Base-by-base conservation (phyloP, 1,140 invertebrate genomes). In the Pemphigus obesinymphae region DNA sequence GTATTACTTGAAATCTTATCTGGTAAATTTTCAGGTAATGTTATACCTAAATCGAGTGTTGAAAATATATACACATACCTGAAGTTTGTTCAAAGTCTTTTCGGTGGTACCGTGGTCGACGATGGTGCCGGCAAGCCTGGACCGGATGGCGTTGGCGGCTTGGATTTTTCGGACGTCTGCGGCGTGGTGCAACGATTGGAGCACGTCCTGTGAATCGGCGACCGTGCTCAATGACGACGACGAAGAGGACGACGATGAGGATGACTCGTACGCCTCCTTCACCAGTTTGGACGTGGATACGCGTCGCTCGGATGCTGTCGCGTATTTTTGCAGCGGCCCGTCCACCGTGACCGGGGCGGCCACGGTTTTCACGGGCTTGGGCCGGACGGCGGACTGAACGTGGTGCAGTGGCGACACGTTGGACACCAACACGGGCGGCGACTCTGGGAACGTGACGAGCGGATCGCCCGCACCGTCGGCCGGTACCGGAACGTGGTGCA, bases 401-500 rank as follows among this genome's bases (percentile, higher is more conserved):
- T 50, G 43, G 1, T 50, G 26, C 8, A 73, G 26, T 4, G 70
- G 70, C 20, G 70, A 50, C 17, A n/a, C 26, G 0, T 88, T 87
- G 55, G 88, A 88, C 43, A 92, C 92, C 5, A 92, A 91, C 83
- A 93, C 92, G 0, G 91, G 91, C 85, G 94, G 76, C 92, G 78
- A 84, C 82, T 58, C 83, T 0, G 93, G 93, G 87, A 93, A 93
- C 61, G 93, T 94, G 20, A 94, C 92, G 82, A 94, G 85, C 4
- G 92, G 92, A 84, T 92, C 91, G 11, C 13, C 23, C 1, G n/a
- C 86, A 83, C n/a, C 86, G 83, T 89, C 34, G 8, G 10, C 55
- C 3, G 17, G 31, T 2, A 23, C 70, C 10, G 43, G 17, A 26
- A 31, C 7, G 61, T 66, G 11, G 20, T 15, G 11, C n/a, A n/a